Base-by-base conservation (phyloP, 2,797 vertebrate genomes). In the Psittacula derbiana region DNA sequence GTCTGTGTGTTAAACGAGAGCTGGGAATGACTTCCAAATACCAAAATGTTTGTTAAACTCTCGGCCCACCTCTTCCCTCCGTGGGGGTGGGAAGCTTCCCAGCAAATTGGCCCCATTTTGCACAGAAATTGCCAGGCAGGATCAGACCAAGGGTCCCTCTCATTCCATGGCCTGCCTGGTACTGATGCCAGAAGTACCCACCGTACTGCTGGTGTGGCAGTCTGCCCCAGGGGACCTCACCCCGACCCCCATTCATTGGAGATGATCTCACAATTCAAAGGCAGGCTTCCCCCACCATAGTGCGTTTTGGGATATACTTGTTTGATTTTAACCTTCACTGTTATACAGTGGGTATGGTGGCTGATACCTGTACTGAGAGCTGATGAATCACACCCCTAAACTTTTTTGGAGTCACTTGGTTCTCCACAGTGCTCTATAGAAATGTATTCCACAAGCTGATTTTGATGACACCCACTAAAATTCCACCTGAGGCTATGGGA, bases 1-100 rank as follows among this genome's bases (percentile, higher is more conserved):
- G 98, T 96, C 86, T 97, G 97, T 98, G 97, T 98, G 98, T 97
- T 98, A 97, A 98, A 97, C 86, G 97, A 96, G 97, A 97, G 95
- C 96, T 96, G 95, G 97, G 93, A 97, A 97, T 91, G 79, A 96
- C 96, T 97, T 97, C 97, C 96, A 96, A 97, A 97, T 97, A 97
- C 96, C 97, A 97, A 97, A 97, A 92, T 98, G 97, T 98, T 97
- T 80, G 97, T 96, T 97, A 95, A 97, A 96, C 97, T 98, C 93
- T 4, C 95, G 52, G 96, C 97, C 96, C 93, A 96, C 97, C 95
- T 94, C 93, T 94, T 96, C 94, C 87, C 85, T 93, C 94, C 72
- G 86, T 92, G 75, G 92, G 93, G 87, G 87, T 86, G 72, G 94
- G 87, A 94, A 93, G 82, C 81, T 93, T 91, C 86, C 67, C 90